Conservation (phyloP, 2,797 vertebrate genomes). For the Mormyrops boulengeri region DNA sequence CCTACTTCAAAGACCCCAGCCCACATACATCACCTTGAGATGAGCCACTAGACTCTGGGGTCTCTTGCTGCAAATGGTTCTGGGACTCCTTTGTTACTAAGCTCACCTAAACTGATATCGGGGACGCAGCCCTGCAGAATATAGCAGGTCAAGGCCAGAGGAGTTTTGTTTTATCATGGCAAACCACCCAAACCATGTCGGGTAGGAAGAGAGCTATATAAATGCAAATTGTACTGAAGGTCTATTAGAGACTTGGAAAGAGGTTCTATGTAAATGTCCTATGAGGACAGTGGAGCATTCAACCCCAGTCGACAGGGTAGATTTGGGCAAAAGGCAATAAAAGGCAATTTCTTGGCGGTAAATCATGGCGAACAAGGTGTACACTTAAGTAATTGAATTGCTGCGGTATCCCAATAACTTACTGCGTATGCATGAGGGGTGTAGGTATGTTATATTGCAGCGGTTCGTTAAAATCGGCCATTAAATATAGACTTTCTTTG, state of each 20-base stretch:
- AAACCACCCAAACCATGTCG: slow-evolving; percentile 70
- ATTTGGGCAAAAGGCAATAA: slow-evolving; percentile 58
- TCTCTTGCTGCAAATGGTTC: slow-evolving; percentile 16
- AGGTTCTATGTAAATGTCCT: slow-evolving; percentile 71
- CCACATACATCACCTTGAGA: slow-evolving; percentile 44
- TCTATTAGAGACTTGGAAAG: slow-evolving; percentile 68
- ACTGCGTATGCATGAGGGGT: slow-evolving; percentile 43
- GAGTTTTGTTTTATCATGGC: slow-evolving; percentile 69
- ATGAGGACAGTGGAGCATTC: slow-evolving; percentile 57
- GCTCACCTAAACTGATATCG: slow-evolving; percentile 42
- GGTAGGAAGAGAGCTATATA: slow-evolving; percentile 73
- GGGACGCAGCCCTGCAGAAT: slow-evolving; percentile 40
- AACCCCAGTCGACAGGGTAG: slow-evolving; percentile 60
- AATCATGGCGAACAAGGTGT: slow-evolving; percentile 67
- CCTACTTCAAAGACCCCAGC: background rate
- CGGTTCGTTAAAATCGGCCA: slow-evolving; percentile 1
- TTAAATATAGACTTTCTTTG: background rate
- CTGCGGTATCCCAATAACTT: slow-evolving; percentile 48
- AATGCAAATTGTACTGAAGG: slow-evolving; percentile 75
- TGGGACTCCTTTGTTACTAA: slow-evolving; percentile 20
- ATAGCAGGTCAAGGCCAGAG: slow-evolving; percentile 67
- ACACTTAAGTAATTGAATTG: slow-evolving; percentile 62
- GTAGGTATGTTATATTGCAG: slow-evolving; percentile 29
- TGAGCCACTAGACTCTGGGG: slow-evolving; percentile 37
- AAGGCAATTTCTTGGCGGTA: slow-evolving; percentile 55